A percentile compares a stretch with the other conserved stretches of the same genome.
Evolutionary conservation across 2,888 invertebrate species (phyloP).

Genomic region (Tetramorium bicarinatum): DNA sequence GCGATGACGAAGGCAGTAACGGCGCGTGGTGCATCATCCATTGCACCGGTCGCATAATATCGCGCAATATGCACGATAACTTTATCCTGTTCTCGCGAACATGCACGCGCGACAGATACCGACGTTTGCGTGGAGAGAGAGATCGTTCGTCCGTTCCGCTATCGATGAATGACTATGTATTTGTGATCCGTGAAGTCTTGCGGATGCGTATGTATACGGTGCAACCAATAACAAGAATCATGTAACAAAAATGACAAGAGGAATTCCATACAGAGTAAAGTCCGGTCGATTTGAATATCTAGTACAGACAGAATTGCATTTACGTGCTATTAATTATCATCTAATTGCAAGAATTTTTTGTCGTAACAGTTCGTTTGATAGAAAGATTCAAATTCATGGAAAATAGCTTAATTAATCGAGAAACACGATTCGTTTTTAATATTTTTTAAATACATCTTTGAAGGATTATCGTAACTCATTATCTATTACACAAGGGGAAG

Average conservation of each 20-base stretch:
- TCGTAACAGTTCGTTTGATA: not conserved
- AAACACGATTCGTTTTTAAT: not conserved
- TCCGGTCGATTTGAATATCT: not conserved
- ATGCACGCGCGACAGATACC: not conserved
- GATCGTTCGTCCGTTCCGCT: not conserved
- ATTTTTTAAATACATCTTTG: not conserved
- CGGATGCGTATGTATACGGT: not conserved
- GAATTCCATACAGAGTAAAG: not conserved
- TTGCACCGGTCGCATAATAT: slow-evolving; percentile 40
- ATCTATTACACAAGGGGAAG: not conserved
- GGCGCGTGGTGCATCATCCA: slow-evolving; percentile 31
- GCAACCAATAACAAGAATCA: not conserved
- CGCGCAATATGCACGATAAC: slow-evolving; percentile 33
- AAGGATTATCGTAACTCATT: slow-evolving; percentile 20
- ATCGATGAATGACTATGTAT: not conserved
- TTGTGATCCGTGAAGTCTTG: slow-evolving; percentile 19
- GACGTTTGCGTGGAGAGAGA: not conserved
- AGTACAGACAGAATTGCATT: not conserved
- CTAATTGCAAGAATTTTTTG: not conserved
- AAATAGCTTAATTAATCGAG: no score
- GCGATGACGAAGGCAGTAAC: slow-evolving; percentile 24
- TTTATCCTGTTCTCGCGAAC: slow-evolving; percentile 31
- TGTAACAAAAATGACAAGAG: slow-evolving; percentile 10
- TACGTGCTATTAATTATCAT: not conserved
- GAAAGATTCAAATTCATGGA: not conserved